Conservation (phyloP, 2,888 invertebrate genomes). For the Gastracanthus pulcherrimus region DNA sequence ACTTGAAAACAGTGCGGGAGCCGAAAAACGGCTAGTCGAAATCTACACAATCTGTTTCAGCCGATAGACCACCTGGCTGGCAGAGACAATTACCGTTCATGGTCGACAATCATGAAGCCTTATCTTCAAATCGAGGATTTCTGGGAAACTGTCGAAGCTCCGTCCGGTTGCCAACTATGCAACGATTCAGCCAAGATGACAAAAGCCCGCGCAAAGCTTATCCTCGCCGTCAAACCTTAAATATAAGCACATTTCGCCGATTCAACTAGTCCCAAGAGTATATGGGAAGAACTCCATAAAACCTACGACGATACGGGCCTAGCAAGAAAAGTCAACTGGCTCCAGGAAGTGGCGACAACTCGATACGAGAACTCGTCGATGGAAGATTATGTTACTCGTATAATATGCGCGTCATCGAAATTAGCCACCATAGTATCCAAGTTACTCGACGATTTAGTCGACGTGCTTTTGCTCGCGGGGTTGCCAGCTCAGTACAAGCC, state of each 20-base stretch:
- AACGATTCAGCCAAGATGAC: too few species aligned
- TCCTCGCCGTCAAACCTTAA: constrained; percentile 60
- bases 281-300: too few species aligned
- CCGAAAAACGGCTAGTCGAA: neutral
- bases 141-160: constrained; percentile 42
- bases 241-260: constrained; percentile 65
- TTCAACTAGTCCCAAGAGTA: too few species aligned
- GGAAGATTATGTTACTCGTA: constrained; percentile 65
- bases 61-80: neutral
- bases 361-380: constrained; percentile 62
- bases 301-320: too few species aligned
- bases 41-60: neutral
- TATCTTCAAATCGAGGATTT: constrained; percentile 41
- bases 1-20: too few species aligned
- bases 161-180: neutral
- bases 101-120: constrained; percentile 36
- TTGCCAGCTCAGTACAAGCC: constrained; percentile 65
- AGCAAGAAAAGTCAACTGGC: constrained; percentile 65
- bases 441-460: constrained; percentile 66
- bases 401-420: constrained; percentile 66
- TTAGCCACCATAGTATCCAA: constrained; percentile 63
- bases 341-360: constrained; percentile 63
- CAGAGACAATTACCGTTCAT: constrained; percentile 46
- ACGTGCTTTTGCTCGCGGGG: constrained; percentile 66
- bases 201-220: too few species aligned